Evolutionary conservation across 2,113 vertebrate genomes (phyloP).

Genomic region (Chinchilla lanigera): DNA sequence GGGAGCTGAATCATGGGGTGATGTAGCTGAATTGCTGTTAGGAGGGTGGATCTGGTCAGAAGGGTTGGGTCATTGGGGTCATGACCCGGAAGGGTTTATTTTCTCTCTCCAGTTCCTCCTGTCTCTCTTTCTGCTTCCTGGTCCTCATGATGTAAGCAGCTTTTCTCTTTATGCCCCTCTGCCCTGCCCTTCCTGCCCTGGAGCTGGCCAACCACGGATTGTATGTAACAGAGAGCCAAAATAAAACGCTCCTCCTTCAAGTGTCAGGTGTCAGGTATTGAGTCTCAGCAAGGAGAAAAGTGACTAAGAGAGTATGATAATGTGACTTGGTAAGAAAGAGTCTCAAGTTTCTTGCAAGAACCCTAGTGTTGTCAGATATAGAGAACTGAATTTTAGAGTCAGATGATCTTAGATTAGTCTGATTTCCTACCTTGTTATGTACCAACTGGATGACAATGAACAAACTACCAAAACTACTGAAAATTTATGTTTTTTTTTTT

Average conservation of each 20-base stretch:
- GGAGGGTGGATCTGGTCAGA: not conserved
- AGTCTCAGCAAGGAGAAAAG: not conserved
- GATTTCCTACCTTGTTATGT: not conserved
- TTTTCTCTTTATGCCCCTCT: not conserved
- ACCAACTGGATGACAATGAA: not conserved
- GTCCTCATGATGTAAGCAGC: not conserved
- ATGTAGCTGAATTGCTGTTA: not conserved
- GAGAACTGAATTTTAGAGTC: not conserved
- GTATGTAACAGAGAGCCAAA: not conserved
- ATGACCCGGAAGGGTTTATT: not conserved
- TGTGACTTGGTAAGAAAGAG: slow-evolving; percentile 6
- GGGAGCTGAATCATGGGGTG: not conserved
- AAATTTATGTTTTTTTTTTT: not conserved
- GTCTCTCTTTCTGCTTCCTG: not conserved
- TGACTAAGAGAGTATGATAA: not conserved
- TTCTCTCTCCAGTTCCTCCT: not conserved
- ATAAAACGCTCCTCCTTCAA: not conserved
- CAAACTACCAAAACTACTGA: not conserved
- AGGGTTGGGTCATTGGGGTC: not conserved
- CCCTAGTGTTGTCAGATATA: not conserved
- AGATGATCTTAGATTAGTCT: not conserved
- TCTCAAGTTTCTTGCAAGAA: not conserved
- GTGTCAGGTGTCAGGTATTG: not conserved
- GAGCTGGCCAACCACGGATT: not conserved
- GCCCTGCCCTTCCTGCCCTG: not conserved